phyloP scores from a whole-genome alignment of 2,888 invertebrate genomes.

The Spicauda simplicius region DNA sequence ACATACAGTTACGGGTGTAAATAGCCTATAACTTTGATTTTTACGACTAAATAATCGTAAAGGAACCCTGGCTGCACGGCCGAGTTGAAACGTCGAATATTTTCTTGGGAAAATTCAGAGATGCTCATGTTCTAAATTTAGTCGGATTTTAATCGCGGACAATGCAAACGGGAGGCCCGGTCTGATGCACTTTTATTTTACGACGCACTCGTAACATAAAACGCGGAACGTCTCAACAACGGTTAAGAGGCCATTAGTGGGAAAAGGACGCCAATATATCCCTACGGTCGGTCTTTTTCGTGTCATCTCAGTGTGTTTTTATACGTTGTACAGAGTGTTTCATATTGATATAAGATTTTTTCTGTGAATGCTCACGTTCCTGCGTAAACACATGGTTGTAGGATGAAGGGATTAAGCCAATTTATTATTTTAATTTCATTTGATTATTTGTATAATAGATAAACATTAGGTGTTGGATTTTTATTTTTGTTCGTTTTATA shows the following conservation, averaged over 20 bases:
- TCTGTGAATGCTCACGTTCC: not conserved
- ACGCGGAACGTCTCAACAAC: slow-evolving; percentile 80
- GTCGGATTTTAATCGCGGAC: slow-evolving; percentile 73
- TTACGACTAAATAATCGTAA: slow-evolving; percentile 86
- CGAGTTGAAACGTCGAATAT: slow-evolving; percentile 54
- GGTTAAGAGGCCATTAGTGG: slow-evolving; percentile 64
- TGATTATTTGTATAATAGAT: not conserved
- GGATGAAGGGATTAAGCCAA: not conserved
- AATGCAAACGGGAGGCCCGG: slow-evolving; percentile 79
- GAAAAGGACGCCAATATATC: slow-evolving; percentile 51
- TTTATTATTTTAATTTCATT: not conserved
- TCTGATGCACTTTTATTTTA: slow-evolving; percentile 85
- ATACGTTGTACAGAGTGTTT: slow-evolving; percentile 40
- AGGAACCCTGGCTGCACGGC: slow-evolving; percentile 75
- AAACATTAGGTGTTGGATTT: not conserved
- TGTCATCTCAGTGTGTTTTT: slow-evolving; percentile 40
- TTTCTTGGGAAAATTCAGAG: slow-evolving; percentile 43
- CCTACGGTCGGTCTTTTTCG: slow-evolving; percentile 49
- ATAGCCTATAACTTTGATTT: slow-evolving; percentile 86
- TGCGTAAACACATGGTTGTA: not conserved
- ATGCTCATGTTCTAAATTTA: slow-evolving; percentile 52
- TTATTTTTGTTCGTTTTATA: too few relatives aligned
- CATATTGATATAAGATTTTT: slow-evolving; percentile 33
- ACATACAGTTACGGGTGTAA: slow-evolving; percentile 83
- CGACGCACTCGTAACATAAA: slow-evolving; percentile 82